phyloP scores from a whole-genome alignment of 1,140 invertebrate genomes.

The Ctenoplectra terminalis region DNA sequence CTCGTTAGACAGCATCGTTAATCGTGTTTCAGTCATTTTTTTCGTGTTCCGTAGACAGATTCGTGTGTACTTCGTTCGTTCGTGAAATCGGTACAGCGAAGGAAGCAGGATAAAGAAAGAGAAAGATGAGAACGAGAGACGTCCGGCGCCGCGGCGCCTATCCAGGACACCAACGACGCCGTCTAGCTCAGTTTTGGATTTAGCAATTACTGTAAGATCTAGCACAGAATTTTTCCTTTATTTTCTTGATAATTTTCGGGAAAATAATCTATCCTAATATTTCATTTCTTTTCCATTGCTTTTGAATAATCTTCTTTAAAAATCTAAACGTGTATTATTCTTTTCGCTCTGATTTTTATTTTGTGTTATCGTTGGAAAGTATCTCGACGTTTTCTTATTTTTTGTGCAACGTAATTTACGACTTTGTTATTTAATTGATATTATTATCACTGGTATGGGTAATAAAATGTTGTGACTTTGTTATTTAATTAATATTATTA shows the following conservation, averaged over 20 bases:
- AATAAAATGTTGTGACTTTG: no score
- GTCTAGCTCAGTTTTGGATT: slow-evolving; percentile 60
- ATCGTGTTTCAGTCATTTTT: slow-evolving; percentile 19
- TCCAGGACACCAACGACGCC: slow-evolving; percentile 58
- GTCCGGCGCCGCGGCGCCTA: slow-evolving; percentile 67
- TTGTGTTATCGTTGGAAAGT: no score
- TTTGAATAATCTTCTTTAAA: not conserved
- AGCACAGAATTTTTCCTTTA: slow-evolving; percentile 18
- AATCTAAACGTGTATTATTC: no score
- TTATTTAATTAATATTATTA: no score
- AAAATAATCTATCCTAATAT: not conserved
- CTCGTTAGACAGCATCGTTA: not conserved
- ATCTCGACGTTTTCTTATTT: no score
- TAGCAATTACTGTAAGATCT: slow-evolving; percentile 53
- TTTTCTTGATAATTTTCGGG: slow-evolving; percentile 26
- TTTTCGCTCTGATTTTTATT: no score
- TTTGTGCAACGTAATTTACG: no score
- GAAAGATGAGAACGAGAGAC: slow-evolving; percentile 50
- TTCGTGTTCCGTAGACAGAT: not conserved
- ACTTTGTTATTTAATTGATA: no score
- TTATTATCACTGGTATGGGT: no score
- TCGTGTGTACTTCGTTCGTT: not conserved
- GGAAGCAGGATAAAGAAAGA: slow-evolving; percentile 19
- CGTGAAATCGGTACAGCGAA: slow-evolving; percentile 28
- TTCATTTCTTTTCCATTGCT: not conserved